Conservation (phyloP, 1,140 invertebrate species). For the Aricia agestis region DNA sequence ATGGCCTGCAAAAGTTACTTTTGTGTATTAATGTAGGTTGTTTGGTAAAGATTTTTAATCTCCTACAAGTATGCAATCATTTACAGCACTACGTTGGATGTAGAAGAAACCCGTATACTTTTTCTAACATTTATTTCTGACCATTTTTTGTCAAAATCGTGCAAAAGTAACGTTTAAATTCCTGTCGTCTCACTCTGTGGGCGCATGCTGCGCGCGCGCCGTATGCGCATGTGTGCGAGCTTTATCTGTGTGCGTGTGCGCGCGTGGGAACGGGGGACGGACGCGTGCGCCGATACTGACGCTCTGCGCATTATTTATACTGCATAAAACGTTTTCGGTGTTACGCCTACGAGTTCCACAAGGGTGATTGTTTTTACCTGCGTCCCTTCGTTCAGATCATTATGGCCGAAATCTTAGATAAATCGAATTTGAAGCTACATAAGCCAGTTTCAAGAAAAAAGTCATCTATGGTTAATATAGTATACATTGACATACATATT, state of each 20-base stretch:
- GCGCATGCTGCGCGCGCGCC: constrained; percentile 38
- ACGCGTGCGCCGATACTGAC: constrained; percentile 64
- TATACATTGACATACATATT: too few relatives aligned
- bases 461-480: too few relatives aligned
- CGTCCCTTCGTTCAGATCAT: not conserved
- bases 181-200: constrained; percentile 46
- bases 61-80: too few relatives aligned
- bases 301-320: constrained; percentile 65
- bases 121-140: too few relatives aligned
- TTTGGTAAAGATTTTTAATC: too few relatives aligned
- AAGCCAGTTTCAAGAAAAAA: too few relatives aligned
- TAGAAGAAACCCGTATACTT: too few relatives aligned
- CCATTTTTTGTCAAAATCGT: not conserved
- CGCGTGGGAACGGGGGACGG: constrained; percentile 60
- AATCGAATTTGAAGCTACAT: too few relatives aligned
- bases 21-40: too few relatives aligned
- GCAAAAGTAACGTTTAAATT: constrained; percentile 15
- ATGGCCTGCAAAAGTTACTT: too few relatives aligned
- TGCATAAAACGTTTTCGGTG: constrained; percentile 51
- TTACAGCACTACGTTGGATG: too few relatives aligned
- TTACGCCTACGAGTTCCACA: constrained; percentile 30
- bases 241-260: constrained; percentile 16
- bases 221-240: constrained; percentile 20
- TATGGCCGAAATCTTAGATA: not conserved
- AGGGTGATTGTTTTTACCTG: constrained; percentile 7